Conservation (phyloP, 53 echinoderm and acorn worm genomes). For the Henricia sp. region DNA sequence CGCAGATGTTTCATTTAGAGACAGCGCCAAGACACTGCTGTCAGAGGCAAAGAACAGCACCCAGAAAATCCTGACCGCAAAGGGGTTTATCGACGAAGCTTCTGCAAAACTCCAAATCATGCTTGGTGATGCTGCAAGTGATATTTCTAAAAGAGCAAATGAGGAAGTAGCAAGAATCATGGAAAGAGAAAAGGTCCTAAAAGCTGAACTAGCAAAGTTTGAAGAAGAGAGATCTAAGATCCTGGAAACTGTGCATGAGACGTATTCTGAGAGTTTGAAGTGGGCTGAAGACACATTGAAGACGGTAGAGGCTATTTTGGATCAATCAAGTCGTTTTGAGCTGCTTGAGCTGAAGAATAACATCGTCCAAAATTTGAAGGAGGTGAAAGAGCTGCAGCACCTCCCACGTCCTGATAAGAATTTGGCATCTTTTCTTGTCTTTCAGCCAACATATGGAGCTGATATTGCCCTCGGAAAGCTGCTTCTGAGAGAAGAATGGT, state of each 20-base stretch:
- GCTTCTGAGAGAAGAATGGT: conserved; percentile 31
- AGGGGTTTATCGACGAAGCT: conserved; percentile 14
- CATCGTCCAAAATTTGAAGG: conserved; percentile 13
- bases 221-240: background rate
- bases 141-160: conserved; percentile 14
- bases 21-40: background rate
- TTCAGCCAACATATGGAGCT: background rate
- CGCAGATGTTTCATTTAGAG: conserved; percentile 9
- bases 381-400: background rate
- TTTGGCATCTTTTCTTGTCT: conserved; percentile 12
- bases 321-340: conserved; percentile 42
- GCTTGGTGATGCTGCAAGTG: background rate
- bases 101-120: background rate
- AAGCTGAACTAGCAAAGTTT: background rate
- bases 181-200: background rate
- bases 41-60: conserved; percentile 8
- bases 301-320: conserved; percentile 14
- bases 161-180: conserved; percentile 3
- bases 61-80: background rate
- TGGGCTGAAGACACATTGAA: conserved; percentile 35
- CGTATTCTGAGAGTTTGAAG: conserved; percentile 27
- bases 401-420: conserved; percentile 6
- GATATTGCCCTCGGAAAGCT: conserved; percentile 15
- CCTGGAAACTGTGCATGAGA: conserved; percentile 19
- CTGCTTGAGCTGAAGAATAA: conserved; percentile 28